Base-by-base conservation (phyloP, 2,888 invertebrate genomes). In the Palloptera scutellata region DNA sequence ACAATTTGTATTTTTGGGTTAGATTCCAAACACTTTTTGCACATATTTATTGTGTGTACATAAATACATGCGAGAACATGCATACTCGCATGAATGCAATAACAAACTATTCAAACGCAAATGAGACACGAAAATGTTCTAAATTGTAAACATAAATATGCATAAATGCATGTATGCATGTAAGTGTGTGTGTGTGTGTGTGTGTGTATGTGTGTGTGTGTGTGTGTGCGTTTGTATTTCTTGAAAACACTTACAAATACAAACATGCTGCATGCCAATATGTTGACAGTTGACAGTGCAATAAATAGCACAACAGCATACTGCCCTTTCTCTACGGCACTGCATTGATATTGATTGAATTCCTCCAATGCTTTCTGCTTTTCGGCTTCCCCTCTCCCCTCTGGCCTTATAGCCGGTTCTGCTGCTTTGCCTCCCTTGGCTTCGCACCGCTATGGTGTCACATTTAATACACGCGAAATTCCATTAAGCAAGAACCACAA, bases 191-290 rank as follows among this genome's bases (percentile, higher is more conserved):
- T 6, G 6, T 30, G 6, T 30, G 45, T 61, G 30, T 42, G 53
- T 58, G 43, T 55, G 64, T 58, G 43, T 53, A 58, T 70, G 61
- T 57, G 61, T 67, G 66, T 70, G 66, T 64, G 67, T 62, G 67
- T 72, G 65, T 70, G 70, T 58, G 43, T 15, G 58, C 17, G 6
- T 5, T 6, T 57, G 41, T 12, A 41, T n/a, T 45, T 45, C 10
- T 48, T 10, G 10, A 48, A 48, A 48, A 30, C 30, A 30, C 30
- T 4, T 30, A 30, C 30, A 30, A 30, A 48, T 48, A n/a, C 48
- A n/a, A 12, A 48, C 48, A 15, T 48, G 15, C 48, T 48, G 48
- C 48, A 12, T n/a, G 13, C 48, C 48, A 48, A 48, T 12, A 12
- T n/a, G 8, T 57, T 57, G 12, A 30, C 57, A 12, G 13, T 40